Percentiles rank a stretch among this genome's conserved stretches.
These are phyloP conservation scores for Drosophila neocordata DNA, from an alignment of 1,140 invertebrate species.

Conservation along the genomic window DNA sequence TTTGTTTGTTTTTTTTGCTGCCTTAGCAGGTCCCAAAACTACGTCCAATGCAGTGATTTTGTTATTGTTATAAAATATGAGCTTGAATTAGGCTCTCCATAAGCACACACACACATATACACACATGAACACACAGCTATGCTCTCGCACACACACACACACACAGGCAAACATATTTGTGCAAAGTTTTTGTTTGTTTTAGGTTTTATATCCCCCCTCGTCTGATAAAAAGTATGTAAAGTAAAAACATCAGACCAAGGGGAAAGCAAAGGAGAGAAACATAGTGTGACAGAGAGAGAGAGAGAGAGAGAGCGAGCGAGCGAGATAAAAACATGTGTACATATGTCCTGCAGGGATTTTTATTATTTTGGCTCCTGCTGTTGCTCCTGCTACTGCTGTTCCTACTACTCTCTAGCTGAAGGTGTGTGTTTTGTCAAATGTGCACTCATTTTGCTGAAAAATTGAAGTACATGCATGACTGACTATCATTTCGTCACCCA, in stretches of 20 bases:
- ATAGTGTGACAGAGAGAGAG: background rate
- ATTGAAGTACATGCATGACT: conserved; percentile 80
- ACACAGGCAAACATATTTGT: conserved; percentile 49
- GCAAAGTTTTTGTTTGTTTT: conserved; percentile 70
- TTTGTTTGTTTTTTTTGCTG: conserved; percentile 30
- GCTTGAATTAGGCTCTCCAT: conserved; percentile 62
- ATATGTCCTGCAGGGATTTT: conserved; percentile 63
- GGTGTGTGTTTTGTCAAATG: conserved; percentile 76
- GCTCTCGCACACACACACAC: conserved; percentile 10
- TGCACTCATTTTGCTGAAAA: conserved; percentile 79
- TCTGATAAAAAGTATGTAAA: conserved; percentile 54
- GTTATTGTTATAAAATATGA: conserved; percentile 78
- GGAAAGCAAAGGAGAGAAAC: background rate
- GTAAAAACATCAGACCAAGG: conserved; percentile 8
- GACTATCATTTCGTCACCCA: conserved; percentile 49
- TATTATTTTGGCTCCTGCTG: conserved; percentile 28
- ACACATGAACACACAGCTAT: conserved; percentile 10
- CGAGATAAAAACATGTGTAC: conserved; percentile 8
- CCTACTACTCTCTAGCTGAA: conserved; percentile 24
- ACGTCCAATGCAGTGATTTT: conserved; percentile 73
- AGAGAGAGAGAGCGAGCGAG: background rate
- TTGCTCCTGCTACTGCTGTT: conserved; percentile 23
- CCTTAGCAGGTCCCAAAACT: conserved; percentile 39
- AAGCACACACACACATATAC: conserved; percentile 24
- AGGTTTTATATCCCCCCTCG: conserved; percentile 34